Evolutionary conservation across 64 coral and sea anemone genomes (phyloP), one percentile per base, ranked within the genome.

Genomic region (Montipora foliosa): DNA sequence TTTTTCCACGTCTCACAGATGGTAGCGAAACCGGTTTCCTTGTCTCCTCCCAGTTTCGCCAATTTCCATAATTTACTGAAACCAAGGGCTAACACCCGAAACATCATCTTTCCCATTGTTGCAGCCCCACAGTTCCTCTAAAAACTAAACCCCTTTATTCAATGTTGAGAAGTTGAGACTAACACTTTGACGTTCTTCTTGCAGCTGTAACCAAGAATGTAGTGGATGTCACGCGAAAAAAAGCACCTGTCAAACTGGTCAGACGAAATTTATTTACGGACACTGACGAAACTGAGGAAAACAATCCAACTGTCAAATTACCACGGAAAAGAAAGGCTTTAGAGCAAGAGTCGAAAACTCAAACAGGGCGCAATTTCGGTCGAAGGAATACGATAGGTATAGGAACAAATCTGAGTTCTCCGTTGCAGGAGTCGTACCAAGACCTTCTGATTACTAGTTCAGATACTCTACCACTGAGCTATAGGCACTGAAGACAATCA

Each of bases 191-290:
- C 76, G 79, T n/a, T 9, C 1, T 29, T 13, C 6, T 67, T 67
- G 6, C 16, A 84, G 81, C n/a, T 52, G 29, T 64, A 95, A 69
- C 44, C 52, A 78, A 78, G 61, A 95, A 86, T 24, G 82, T 74
- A 7, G 53, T 67, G 45, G 68, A 84, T 81, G 4, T 19, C 1
- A 81, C 67, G 60, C 14, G 24, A 48, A 94, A 90, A 45, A 93
- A 93, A 75, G 95, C 94, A 44, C 94, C 96, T 14, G 96, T 95
- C 1, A 98, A 98, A 72, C 89, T 90, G 73, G 96, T 98, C 44
- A 89, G 96, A 44, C 87, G 96, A 74, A 98, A 98, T 71, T 55
- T 98, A 4, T 98, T 98, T 49, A 95, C 84, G 19, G 92, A 78
- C 49, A 77, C 44, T 9, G 90, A 89, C 10, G 79, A 49, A 86